Conservation (phyloP, 2,113 vertebrate genomes). For the Carassius carassius region DNA sequence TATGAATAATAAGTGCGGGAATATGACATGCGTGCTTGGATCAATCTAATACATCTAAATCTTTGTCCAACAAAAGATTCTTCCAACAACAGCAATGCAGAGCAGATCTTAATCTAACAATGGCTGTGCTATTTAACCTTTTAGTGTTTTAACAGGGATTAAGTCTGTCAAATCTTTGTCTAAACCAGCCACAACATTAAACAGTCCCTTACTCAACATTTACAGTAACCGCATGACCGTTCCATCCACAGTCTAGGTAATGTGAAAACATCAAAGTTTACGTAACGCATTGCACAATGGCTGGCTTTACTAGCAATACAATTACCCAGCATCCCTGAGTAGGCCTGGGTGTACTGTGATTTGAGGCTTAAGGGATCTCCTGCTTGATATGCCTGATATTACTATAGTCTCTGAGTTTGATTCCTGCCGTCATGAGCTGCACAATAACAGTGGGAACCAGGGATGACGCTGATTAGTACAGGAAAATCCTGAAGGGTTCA, state of each 20-base stretch:
- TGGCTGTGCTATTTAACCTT: not conserved
- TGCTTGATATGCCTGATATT: slow-evolving; percentile 15
- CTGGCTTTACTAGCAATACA: slow-evolving; percentile 7
- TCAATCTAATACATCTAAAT: not conserved
- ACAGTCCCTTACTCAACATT: not conserved
- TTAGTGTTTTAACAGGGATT: slow-evolving; percentile 4
- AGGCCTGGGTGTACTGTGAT: slow-evolving; percentile 12
- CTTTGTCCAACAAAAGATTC: slow-evolving; percentile 10
- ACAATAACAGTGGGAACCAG: slow-evolving; percentile 17
- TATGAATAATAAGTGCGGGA: slow-evolving; percentile 30
- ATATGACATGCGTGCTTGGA: slow-evolving; percentile 12
- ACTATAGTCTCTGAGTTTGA: not conserved
- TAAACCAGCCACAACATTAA: slow-evolving; percentile 1
- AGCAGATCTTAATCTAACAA: slow-evolving; percentile 1
- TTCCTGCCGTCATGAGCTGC: not conserved
- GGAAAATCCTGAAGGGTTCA: slow-evolving; percentile 6
- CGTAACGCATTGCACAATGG: not conserved
- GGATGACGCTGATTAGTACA: not conserved
- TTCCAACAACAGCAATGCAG: not conserved
- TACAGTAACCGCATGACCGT: not conserved
- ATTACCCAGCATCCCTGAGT: slow-evolving; percentile 13
- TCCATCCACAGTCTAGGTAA: not conserved
- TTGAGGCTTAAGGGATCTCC: slow-evolving; percentile 15
- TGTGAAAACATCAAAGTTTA: not conserved
- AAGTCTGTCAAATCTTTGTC: not conserved